phyloP scores from a whole-genome alignment of 2,113 vertebrate genomes.

The Telmatochromis brachygnathus region DNA sequence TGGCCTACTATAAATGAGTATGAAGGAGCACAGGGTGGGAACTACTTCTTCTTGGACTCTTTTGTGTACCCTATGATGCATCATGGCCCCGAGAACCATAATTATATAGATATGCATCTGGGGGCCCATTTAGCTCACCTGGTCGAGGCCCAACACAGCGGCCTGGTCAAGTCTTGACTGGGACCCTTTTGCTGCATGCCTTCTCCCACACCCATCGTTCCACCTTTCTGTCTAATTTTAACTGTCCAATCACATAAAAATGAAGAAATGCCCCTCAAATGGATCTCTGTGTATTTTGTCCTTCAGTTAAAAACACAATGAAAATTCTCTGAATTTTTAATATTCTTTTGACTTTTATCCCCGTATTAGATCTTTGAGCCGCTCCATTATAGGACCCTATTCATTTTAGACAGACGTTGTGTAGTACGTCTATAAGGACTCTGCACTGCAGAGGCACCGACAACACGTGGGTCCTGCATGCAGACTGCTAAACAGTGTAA shows the following conservation, averaged over 20 bases:
- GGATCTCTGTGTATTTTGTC: neutral
- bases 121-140: neutral
- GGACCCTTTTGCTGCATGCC: neutral
- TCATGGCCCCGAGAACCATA: neutral
- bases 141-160: neutral
- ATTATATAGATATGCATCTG: neutral
- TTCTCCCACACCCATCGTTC: neutral
- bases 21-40: neutral
- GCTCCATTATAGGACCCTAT: neutral
- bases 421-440: neutral
- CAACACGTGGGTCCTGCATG: neutral
- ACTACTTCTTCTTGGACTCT: neutral
- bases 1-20: neutral
- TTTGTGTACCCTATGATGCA: neutral
- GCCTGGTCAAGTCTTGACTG: neutral
- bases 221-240: neutral
- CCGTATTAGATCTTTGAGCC: neutral
- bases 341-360: neutral
- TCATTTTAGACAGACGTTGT: neutral
- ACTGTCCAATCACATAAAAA: neutral
- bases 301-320: neutral
- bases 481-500: neutral
- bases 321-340: neutral
- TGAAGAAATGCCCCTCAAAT: neutral
- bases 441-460: neutral